Base-by-base conservation (phyloP, 2,888 invertebrate genomes). In the Parnassius mnemosyne region DNA sequence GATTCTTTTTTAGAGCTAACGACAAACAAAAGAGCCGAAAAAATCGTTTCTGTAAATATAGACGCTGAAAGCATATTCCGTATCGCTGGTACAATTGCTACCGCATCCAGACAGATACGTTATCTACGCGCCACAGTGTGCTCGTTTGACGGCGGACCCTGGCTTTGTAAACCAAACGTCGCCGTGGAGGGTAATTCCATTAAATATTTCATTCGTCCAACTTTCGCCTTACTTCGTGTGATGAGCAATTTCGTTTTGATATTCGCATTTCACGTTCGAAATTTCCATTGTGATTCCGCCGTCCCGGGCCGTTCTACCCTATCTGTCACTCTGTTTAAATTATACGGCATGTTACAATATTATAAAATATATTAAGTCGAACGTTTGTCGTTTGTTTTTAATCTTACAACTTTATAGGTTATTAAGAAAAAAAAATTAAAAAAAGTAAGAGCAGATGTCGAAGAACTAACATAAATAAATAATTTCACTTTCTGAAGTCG, bases 171-270 rank as follows among this genome's bases (percentile, higher is more conserved):
- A 67, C 76, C 69, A 70, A 72, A 74, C 75, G 72, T 70, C 72
- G 67, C 66, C 64, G 68, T 66, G 66, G 69, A 70, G 69, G 75
- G 70, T 79, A 84, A 83, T 85, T 87, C 84, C 84, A 87, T 87
- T 87, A 88, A 87, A 84, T 34, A 34, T 88, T 85, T 80, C 84
- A 85, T 84, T 79, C 77, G 76, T 65, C 67, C 74, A 80, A 83
- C 82, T 84, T 83, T 79, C 71, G 67, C 72, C 67, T 66, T 65
- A 65, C 60, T 66, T 68, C 64, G 69, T 69, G 66, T 69, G 69
- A 76, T 71, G 73, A 78, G 77, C 75, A 76, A 76, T 77, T 76
- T 74, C 79, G 78, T 78, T 79, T 76, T 67, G 75, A 70, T 76
- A 73, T 73, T 71, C 68, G 65, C 69, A 68, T 71, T 73, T 67